Base-by-base conservation (phyloP, 2,888 invertebrate genomes). In the Thymelicus acteon region DNA sequence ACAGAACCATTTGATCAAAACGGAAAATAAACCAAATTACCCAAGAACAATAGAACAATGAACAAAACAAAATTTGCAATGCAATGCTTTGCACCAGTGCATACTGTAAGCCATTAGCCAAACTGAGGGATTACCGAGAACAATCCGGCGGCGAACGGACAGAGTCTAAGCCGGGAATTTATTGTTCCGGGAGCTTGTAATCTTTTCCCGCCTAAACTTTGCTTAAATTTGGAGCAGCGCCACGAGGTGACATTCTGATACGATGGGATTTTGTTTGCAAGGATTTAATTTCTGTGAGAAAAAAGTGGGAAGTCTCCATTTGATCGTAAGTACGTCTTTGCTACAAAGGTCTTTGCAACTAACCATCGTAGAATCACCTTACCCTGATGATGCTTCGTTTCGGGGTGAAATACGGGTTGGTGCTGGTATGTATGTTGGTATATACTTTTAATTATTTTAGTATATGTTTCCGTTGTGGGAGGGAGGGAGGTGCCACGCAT, bases 91-190 rank as follows among this genome's bases (percentile, higher is more conserved):
- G 69, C 48, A 72, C 47, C 68, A 68, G 61, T 60, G 68, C 60
- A 68, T 68, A 52, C 75, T 72, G 54, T 61, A 74, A 75, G 75
- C 80, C 76, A 81, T 83, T 82, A 78, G 69, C 76, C 74, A 74
- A 75, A 76, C 79, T 76, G 74, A 73, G 80, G 81, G 82, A 82
- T 85, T 82, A 85, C 75, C 61, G 70, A 67, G 69, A 71, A 70
- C 73, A 80, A 80, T 78, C 80, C 81, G 80, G 77, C 75, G 76
- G 75, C 75, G 67, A 62, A 74, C 75, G 74, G 73, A 72, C 72
- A 72, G 71, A 54, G 71, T 69, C 72, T 81, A 80, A 84, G 81
- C 79, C 67, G 62, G 39, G 71, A 78, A 83, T 84, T 84, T 82
- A 82, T 81, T 68, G 60, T 64, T 57, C 60, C 49, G 44, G 58